These are phyloP conservation scores for Heterodera filipjevi DNA, from an alignment of 2,888 invertebrate genomes.

Conservation along the genomic window DNA sequence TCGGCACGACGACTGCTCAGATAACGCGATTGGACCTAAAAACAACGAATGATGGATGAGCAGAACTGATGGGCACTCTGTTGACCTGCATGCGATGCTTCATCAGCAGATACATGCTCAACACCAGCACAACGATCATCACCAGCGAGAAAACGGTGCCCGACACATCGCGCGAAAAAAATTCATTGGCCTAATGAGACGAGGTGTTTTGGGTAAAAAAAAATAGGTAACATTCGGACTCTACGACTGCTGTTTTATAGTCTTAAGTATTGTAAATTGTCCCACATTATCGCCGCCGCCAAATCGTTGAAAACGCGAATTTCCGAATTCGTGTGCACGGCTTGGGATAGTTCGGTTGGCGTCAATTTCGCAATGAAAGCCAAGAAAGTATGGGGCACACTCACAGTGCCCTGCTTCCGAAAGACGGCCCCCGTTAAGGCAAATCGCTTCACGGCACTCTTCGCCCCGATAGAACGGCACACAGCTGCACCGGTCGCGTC, in stretches of 20 bases:
- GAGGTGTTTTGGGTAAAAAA: too few relatives aligned
- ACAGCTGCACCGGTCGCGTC: constrained; percentile 60
- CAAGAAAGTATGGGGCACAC: constrained; percentile 59
- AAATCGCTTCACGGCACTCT: constrained; percentile 61
- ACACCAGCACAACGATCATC: constrained; percentile 61
- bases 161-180: constrained; percentile 61
- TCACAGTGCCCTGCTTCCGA: constrained; percentile 49
- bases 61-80: too few relatives aligned
- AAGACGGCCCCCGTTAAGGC: constrained; percentile 57
- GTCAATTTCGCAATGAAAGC: constrained; percentile 64
- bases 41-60: not conserved
- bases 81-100: constrained; percentile 64
- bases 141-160: constrained; percentile 63
- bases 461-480: constrained; percentile 62
- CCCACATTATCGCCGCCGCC: constrained; percentile 41
- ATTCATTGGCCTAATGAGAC: constrained; percentile 49
- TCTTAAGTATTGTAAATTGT: constrained; percentile 8
- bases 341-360: constrained; percentile 50
- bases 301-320: constrained; percentile 53
- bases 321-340: constrained; percentile 8
- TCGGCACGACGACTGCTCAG: constrained; percentile 43
- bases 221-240: too few relatives aligned
- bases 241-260: too few relatives aligned
- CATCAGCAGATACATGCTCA: constrained; percentile 63
- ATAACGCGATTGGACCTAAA: constrained; percentile 46